These are phyloP conservation scores for Drosophila borborema DNA, from an alignment of 2,888 invertebrate species.

Conservation along the genomic window DNA sequence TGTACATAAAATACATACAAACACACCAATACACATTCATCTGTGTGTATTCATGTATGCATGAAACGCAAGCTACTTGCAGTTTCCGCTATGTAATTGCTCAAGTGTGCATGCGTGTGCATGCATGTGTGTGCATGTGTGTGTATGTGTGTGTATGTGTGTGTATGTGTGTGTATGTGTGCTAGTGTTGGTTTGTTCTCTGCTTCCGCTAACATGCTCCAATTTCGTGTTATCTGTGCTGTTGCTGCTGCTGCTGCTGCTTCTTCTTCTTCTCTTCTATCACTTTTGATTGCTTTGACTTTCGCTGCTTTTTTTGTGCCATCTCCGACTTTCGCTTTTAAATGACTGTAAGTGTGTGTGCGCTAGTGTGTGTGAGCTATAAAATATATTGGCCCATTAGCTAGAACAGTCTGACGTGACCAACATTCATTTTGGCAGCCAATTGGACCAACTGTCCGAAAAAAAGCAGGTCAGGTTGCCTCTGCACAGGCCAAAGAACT, in stretches of 20 bases:
- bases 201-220: conserved; percentile 54
- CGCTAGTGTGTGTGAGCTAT: conserved; percentile 5
- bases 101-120: conserved; percentile 21
- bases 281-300: conserved; percentile 64
- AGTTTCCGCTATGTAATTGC: conserved; percentile 23
- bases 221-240: conserved; percentile 48
- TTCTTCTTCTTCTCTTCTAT: conserved; percentile 12
- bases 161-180: conserved; percentile 9
- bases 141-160: conserved; percentile 7
- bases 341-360: conserved; percentile 6
- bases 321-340: conserved; percentile 38
- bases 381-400: conserved; percentile 10
- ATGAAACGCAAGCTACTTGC: conserved; percentile 5
- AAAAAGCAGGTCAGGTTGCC: conserved; percentile 65
- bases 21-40: background rate
- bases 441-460: conserved; percentile 16
- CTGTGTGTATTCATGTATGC: background rate
- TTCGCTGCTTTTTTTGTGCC: conserved; percentile 31
- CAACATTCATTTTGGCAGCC: conserved; percentile 43
- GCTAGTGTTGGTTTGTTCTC: conserved; percentile 25
- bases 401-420: conserved; percentile 49
- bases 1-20: background rate
- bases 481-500: conserved; percentile 6
- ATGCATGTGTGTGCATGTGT: conserved; percentile 9
- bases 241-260: conserved; percentile 17